phyloP scores from a whole-genome alignment of 2,113 vertebrate species.

The Crotalus helleri region DNA sequence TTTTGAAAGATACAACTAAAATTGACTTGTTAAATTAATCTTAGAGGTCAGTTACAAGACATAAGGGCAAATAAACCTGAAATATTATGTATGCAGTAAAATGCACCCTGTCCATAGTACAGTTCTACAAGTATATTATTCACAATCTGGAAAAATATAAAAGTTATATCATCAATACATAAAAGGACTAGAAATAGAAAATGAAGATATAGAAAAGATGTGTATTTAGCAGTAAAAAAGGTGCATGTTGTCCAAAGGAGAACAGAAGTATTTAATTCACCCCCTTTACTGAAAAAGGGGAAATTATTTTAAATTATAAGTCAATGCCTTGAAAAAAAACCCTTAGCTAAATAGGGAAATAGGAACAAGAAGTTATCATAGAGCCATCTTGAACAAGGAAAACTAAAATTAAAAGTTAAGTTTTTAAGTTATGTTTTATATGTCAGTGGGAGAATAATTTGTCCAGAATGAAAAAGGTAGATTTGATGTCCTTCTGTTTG shows the following conservation, averaged over 20 bases:
- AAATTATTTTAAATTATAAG: neutral
- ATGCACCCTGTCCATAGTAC: too few species aligned
- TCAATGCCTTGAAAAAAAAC: neutral
- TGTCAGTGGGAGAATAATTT: neutral
- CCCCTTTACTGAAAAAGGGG: neutral
- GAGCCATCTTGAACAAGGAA: neutral
- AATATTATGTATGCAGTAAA: neutral
- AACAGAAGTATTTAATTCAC: neutral
- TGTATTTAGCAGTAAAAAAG: neutral
- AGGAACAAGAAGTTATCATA: neutral
- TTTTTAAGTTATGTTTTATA: neutral
- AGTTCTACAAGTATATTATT: neutral
- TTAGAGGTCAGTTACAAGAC: neutral
- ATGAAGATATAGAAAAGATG: neutral
- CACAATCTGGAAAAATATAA: neutral
- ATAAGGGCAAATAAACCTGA: neutral
- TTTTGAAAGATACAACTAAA: neutral
- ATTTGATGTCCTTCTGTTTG: neutral
- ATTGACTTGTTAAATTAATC: neutral
- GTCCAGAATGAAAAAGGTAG: neutral
- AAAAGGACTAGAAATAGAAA: neutral
- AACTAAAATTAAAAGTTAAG: neutral
- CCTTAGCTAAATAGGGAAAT: neutral
- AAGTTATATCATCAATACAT: neutral
- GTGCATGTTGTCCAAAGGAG: neutral